phyloP scores from a whole-genome alignment of 2,888 invertebrate genomes.

The Tipula helvola region DNA sequence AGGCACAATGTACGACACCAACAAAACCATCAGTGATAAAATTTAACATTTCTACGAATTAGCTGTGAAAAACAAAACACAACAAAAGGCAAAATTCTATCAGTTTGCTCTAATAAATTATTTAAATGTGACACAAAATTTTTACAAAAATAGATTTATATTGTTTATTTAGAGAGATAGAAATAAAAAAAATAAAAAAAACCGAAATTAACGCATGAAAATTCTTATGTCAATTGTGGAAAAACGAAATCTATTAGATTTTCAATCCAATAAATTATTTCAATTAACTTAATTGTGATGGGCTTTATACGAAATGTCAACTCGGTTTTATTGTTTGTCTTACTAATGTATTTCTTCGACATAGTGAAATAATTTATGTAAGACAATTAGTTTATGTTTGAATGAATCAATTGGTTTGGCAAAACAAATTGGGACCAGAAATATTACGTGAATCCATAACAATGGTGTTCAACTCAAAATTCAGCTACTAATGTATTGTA shows the following conservation, averaged over 20 bases:
- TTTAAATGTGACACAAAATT: background rate
- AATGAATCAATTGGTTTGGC: background rate
- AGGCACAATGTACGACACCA: background rate
- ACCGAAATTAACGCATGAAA: background rate
- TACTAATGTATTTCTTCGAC: background rate
- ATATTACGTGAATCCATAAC: too few species aligned
- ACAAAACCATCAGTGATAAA: background rate
- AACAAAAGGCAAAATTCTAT: background rate
- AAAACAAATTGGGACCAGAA: too few species aligned
- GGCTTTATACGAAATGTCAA: background rate
- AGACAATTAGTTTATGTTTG: background rate
- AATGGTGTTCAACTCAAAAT: too few species aligned
- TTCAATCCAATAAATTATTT: background rate
- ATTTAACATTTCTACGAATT: background rate
- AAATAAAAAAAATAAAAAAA: background rate
- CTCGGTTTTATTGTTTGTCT: background rate
- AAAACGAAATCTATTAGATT: background rate
- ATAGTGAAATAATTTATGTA: background rate
- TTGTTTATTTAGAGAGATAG: background rate
- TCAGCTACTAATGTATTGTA: too few species aligned
- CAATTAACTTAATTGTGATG: background rate
- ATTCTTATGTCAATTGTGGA: background rate
- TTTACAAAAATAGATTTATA: background rate
- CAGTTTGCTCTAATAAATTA: background rate
- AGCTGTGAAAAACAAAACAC: background rate